A percentile compares a stretch with the other conserved stretches of the same genome.
Conservation (phyloP, 2,888 invertebrate species). For the Ornithoptera alexandrae region DNA sequence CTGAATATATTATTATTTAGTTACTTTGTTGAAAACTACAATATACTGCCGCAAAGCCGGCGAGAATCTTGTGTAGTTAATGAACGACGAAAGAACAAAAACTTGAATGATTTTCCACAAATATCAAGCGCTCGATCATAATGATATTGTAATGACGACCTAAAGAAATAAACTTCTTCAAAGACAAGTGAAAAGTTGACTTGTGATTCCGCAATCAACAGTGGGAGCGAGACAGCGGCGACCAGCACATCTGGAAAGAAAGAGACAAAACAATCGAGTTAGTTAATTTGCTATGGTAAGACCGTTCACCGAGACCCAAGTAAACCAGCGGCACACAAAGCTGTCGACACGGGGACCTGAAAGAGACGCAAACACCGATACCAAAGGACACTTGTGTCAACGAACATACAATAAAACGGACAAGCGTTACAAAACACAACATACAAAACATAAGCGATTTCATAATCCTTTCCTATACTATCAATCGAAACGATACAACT, state of each 20-base stretch:
- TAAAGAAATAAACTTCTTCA: constrained; percentile 10
- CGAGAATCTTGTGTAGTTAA: neutral
- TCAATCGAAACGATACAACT: too few relatives aligned
- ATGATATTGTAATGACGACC: constrained; percentile 10
- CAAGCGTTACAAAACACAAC: constrained; percentile 38
- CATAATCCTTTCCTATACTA: too few relatives aligned
- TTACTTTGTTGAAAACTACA: neutral
- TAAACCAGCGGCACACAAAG: constrained; percentile 59
- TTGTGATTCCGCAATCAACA: constrained; percentile 28
- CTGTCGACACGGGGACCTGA: constrained; percentile 55
- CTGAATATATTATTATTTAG: neutral
- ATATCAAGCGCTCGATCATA: neutral
- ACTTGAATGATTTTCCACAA: neutral
- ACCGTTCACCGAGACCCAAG: constrained; percentile 61
- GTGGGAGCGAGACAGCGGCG: constrained; percentile 49
- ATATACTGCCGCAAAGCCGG: neutral
- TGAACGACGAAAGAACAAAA: neutral
- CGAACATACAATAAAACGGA: constrained; percentile 47
- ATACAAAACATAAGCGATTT: neutral
- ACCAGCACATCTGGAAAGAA: constrained; percentile 69
- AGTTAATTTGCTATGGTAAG: constrained; percentile 51
- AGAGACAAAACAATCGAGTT: constrained; percentile 69
- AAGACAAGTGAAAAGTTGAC: constrained; percentile 9
- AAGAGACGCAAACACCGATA: constrained; percentile 52
- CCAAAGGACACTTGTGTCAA: constrained; percentile 56